Percentiles rank a stretch among this genome's conserved stretches.
phyloP scores from a whole-genome alignment of 2,888 invertebrate genomes.

The Drosophila basisetae region DNA sequence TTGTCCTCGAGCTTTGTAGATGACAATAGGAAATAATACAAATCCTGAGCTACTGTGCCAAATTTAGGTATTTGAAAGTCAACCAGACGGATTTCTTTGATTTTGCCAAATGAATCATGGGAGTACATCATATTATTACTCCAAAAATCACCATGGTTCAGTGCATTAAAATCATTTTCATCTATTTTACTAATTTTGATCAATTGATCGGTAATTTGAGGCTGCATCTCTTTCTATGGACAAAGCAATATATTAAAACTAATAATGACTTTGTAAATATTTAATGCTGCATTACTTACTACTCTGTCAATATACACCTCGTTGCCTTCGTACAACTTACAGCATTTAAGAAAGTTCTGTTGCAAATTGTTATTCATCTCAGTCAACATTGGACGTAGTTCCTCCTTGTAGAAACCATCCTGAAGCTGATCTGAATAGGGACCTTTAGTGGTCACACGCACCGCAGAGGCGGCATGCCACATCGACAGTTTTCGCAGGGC shows the following conservation, averaged over 20 bases:
- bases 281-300: slow-evolving; percentile 43
- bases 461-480: slow-evolving; percentile 82
- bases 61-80: slow-evolving; percentile 81
- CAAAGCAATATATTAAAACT: neutral
- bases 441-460: slow-evolving; percentile 62
- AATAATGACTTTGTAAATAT: neutral
- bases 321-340: slow-evolving; percentile 41
- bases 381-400: slow-evolving; percentile 23
- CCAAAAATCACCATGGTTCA: slow-evolving; percentile 81
- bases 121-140: slow-evolving; percentile 81
- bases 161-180: slow-evolving; percentile 63
- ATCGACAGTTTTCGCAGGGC: slow-evolving; percentile 76
- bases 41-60: slow-evolving; percentile 75
- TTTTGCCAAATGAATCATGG: slow-evolving; percentile 65
- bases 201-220: slow-evolving; percentile 48
- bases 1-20: slow-evolving; percentile 80
- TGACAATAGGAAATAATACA: slow-evolving; percentile 79
- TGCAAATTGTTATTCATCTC: slow-evolving; percentile 38
- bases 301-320: slow-evolving; percentile 59
- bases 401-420: slow-evolving; percentile 44
- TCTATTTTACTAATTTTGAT: slow-evolving; percentile 44
- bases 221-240: slow-evolving; percentile 42
- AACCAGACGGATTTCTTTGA: slow-evolving; percentile 71
- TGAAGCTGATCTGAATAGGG: slow-evolving; percentile 42
- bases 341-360: slow-evolving; percentile 39